Evolutionary conservation across 1,140 invertebrate genomes (phyloP), one percentile per base, ranked within the genome.

Genomic region (roundworm (Caenorhabditis elegans)): DNA sequence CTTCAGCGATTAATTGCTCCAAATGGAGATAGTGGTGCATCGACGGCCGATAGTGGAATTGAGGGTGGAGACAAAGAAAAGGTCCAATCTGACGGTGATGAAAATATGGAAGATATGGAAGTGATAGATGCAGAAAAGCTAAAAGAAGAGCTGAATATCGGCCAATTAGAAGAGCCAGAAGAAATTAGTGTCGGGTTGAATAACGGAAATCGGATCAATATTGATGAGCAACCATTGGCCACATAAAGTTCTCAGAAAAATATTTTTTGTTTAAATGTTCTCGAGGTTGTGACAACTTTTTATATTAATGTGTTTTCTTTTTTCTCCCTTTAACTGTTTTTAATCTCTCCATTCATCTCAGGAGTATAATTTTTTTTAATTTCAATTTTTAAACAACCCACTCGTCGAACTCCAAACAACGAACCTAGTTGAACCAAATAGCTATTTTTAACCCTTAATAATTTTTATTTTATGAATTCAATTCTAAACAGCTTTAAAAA

Each of bases 121-220:
- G 60, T 70, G n/a, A 70, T 70, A 11, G 60, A 70, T 39, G 60
- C 60, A 3, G 60, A 70, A 22, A 70, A 70, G 34, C n/a, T 70
- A 34, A 70, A 70, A 39, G 60, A 70, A 43, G 60, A 70, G 34
- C 22, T 70, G 34, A 70, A 70, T 39, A 70, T 70, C 39, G 60
- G 60, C 5, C 60, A 70, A 11, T 39, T 70, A 39, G 34, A 31
- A 22, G 60, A 70, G 19, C 60, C 60, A 34, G 60, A 70, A 43
- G 60, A 70, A 70, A 70, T 70, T 11, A 70, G 60, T 39, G 60
- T 70, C 34, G 60, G 60, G 60, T 70, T 70, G 34, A 70, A 70
- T 39, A 70, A 70, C 13, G 60, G 60, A 39, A 70, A 70, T 17
- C 34, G 60, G 22, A 70, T 70, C 10, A 70, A 70, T 22, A 70